A percentile compares a stretch with the other conserved stretches of the same genome.
Conservation (phyloP, 2,797 vertebrate genomes). For the Galagoides demidoff region DNA sequence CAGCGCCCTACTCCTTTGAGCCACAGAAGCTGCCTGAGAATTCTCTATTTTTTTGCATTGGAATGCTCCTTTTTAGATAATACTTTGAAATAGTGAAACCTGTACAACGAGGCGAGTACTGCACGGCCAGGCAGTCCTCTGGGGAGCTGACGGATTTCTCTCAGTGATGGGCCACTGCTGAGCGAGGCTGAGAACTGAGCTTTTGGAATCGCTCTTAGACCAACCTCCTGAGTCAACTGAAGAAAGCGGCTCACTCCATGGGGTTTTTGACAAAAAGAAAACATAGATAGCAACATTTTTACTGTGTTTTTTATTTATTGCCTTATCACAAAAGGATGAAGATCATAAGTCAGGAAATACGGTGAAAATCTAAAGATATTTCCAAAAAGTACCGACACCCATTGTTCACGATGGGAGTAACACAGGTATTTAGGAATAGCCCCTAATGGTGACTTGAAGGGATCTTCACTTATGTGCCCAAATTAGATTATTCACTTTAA, state of each 20-base stretch:
- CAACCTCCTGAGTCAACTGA: not conserved
- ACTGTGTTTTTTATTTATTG: not conserved
- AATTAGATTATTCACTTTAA: slow-evolving; percentile 34
- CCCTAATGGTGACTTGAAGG: not conserved
- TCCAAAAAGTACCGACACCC: not conserved
- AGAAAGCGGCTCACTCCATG: not conserved
- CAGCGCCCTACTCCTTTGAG: no score
- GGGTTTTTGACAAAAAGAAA: not conserved
- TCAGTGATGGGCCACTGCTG: not conserved
- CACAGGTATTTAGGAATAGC: not conserved
- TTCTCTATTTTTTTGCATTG: not conserved
- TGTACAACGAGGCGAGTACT: no score
- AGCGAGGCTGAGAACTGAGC: not conserved
- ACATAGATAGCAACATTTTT: not conserved
- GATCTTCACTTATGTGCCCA: not conserved
- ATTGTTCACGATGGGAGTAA: not conserved
- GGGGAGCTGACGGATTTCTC: no score
- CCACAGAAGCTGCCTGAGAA: no score
- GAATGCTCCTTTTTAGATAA: not conserved
- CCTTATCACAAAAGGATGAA: not conserved
- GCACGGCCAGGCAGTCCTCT: not conserved
- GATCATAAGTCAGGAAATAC: not conserved
- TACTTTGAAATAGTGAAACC: not conserved
- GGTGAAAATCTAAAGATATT: not conserved
- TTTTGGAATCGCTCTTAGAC: not conserved